phyloP scores from a whole-genome alignment of 2,888 invertebrate genomes.

The Dastarcus helophoroides region DNA sequence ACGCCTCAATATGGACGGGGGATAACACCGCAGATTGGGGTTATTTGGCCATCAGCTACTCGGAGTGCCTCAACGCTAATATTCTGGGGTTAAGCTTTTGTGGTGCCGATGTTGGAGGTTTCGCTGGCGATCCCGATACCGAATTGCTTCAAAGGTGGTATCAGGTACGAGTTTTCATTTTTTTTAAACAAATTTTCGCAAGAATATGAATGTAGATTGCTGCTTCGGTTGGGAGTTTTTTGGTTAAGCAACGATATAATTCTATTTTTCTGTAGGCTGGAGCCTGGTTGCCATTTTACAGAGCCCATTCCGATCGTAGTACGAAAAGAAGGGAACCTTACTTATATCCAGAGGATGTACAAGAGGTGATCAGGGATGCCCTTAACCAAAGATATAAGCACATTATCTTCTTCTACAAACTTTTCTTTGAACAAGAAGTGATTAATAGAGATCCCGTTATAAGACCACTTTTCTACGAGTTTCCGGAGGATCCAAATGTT shows the following conservation, averaged over 20 bases:
- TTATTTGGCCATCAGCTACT: slow-evolving; percentile 70
- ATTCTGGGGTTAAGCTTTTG: slow-evolving; percentile 79
- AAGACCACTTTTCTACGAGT: slow-evolving; percentile 82
- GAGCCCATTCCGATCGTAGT: slow-evolving; percentile 95
- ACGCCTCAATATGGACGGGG: slow-evolving; percentile 91
- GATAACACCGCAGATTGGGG: slow-evolving; percentile 92
- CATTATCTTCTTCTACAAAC: slow-evolving; percentile 81
- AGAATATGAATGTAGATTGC: too few species aligned
- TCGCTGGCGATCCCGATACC: slow-evolving; percentile 82
- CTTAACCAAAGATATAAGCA: slow-evolving; percentile 73
- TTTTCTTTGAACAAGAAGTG: slow-evolving; percentile 79
- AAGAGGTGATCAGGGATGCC: slow-evolving; percentile 59
- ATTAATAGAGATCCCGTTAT: slow-evolving; percentile 83
- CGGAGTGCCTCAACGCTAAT: slow-evolving; percentile 71
- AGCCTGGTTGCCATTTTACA: too few species aligned
- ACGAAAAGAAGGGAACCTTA: slow-evolving; percentile 95
- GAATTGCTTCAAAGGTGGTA: slow-evolving; percentile 67
- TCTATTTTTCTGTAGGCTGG: too few species aligned
- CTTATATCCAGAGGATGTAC: slow-evolving; percentile 67
- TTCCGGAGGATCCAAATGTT: slow-evolving; percentile 66
- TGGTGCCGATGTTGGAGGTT: slow-evolving; percentile 95
- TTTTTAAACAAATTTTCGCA: slow-evolving; percentile 10
- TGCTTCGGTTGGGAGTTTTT: too few species aligned
- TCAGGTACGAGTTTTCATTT: slow-evolving; percentile 41
- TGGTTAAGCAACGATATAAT: too few species aligned